Percentiles rank a stretch among this genome's conserved stretches.
phyloP scores from a whole-genome alignment of 2,888 invertebrate genomes.

The Halictus ligatus region DNA sequence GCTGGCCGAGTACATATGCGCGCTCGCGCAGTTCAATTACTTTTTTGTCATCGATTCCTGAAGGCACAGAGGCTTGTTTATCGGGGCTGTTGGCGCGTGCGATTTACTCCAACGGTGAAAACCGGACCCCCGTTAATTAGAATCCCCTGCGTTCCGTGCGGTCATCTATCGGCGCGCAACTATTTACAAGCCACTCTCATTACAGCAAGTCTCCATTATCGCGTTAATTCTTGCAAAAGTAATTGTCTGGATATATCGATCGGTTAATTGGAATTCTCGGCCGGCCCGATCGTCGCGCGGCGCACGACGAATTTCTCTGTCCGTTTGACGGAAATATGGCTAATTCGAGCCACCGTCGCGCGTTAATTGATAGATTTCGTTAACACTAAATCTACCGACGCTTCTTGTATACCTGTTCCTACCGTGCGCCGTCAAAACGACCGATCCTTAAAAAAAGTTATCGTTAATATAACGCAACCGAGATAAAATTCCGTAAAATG shows the following conservation, averaged over 20 bases:
- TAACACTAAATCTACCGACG: not conserved
- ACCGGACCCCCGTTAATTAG: conserved; percentile 41
- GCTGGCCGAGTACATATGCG: conserved; percentile 4
- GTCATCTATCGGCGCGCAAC: conserved; percentile 20
- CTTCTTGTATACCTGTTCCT: no score
- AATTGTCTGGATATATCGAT: conserved; percentile 23
- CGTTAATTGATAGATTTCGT: not conserved
- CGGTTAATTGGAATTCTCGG: conserved; percentile 4
- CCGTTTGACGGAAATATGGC: not conserved
- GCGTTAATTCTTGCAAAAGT: conserved; percentile 37
- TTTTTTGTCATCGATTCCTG: conserved; percentile 42
- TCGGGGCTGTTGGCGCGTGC: conserved; percentile 25
- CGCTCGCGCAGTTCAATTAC: conserved; percentile 34
- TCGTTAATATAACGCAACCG: no score
- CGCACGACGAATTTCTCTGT: not conserved
- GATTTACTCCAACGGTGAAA: conserved; percentile 32
- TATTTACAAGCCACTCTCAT: conserved; percentile 22
- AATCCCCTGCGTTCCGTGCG: conserved; percentile 28
- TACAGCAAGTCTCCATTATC: conserved; percentile 20
- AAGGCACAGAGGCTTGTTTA: conserved; percentile 31
- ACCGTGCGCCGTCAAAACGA: no score
- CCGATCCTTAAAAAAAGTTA: no score
- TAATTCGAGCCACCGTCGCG: not conserved
- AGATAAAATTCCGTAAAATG: no score
- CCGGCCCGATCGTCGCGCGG: not conserved